Evolutionary conservation across 2,888 invertebrate genomes (phyloP).

Genomic region (Cryptocheilus praepositus): DNA sequence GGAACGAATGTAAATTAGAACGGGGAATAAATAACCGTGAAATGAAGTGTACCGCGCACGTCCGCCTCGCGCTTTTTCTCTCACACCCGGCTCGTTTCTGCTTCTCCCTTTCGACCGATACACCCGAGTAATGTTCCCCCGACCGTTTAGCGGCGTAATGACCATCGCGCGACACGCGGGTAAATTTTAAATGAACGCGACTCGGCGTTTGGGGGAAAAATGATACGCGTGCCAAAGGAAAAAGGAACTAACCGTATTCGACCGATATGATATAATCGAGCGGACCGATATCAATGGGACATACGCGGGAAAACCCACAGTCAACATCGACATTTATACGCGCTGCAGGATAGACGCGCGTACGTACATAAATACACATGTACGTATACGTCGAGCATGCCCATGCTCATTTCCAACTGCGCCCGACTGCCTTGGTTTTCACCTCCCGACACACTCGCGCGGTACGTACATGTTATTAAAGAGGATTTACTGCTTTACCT

Average conservation of each 20-base stretch:
- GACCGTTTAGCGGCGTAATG: neutral
- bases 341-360: too few species aligned
- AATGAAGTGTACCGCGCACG: neutral
- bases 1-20: too few species aligned
- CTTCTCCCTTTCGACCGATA: neutral
- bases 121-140: neutral
- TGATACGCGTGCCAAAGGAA: too few species aligned
- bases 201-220: too few species aligned
- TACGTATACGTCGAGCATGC: conserved; percentile 17
- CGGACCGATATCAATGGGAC: neutral
- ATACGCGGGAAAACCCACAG: neutral
- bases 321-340: too few species aligned
- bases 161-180: neutral
- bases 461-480: conserved; percentile 34
- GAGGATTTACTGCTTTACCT: conserved; percentile 37
- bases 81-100: neutral
- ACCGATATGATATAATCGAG: neutral
- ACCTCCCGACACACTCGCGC: conserved; percentile 5
- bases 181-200: too few species aligned
- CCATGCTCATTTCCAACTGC: conserved; percentile 16
- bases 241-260: too few species aligned
- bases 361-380: too few species aligned
- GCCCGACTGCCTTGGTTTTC: conserved; percentile 3
- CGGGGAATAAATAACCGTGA: too few species aligned
- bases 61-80: neutral